These are phyloP conservation scores for Drosophila melanosoma DNA, from an alignment of 2,888 invertebrate species.

Conservation along the genomic window DNA sequence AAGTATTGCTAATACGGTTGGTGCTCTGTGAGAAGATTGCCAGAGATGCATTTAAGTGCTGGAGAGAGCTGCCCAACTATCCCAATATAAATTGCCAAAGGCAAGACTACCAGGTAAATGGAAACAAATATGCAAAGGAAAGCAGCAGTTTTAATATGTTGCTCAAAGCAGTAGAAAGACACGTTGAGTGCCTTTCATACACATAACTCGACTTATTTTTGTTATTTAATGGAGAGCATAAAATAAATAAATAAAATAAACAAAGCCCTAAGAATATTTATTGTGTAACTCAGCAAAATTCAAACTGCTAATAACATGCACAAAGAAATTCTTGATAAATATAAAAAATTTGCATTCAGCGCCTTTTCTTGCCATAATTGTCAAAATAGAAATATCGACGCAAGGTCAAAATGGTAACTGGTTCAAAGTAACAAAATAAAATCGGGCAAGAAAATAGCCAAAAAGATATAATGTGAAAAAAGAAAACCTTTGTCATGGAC, in stretches of 20 bases:
- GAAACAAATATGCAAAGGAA: slow-evolving; percentile 18
- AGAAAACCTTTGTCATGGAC: slow-evolving; percentile 60
- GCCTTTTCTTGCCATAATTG: slow-evolving; percentile 25
- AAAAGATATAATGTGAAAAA: slow-evolving; percentile 28
- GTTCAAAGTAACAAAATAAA: slow-evolving; percentile 10
- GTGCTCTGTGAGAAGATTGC: slow-evolving; percentile 48
- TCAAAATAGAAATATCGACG: slow-evolving; percentile 17
- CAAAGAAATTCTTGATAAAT: neutral
- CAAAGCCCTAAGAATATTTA: neutral
- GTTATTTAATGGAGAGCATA: neutral
- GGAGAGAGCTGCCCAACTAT: slow-evolving; percentile 9
- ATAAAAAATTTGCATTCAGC: slow-evolving; percentile 15
- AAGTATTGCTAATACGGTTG: slow-evolving; percentile 59
- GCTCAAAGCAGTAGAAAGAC: neutral
- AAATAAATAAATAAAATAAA: neutral
- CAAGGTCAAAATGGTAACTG: slow-evolving; percentile 57
- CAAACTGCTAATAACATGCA: neutral
- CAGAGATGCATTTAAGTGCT: slow-evolving; percentile 31
- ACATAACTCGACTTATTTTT: neutral
- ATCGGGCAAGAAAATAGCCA: neutral
- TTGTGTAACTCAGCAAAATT: neutral
- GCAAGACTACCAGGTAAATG: slow-evolving; percentile 3
- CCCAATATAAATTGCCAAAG: slow-evolving; percentile 27
- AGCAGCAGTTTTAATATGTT: neutral
- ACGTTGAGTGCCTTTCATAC: neutral